Evolutionary conservation across 2,113 vertebrate species (phyloP).

Genomic region (Datnioides undecimradiatus): DNA sequence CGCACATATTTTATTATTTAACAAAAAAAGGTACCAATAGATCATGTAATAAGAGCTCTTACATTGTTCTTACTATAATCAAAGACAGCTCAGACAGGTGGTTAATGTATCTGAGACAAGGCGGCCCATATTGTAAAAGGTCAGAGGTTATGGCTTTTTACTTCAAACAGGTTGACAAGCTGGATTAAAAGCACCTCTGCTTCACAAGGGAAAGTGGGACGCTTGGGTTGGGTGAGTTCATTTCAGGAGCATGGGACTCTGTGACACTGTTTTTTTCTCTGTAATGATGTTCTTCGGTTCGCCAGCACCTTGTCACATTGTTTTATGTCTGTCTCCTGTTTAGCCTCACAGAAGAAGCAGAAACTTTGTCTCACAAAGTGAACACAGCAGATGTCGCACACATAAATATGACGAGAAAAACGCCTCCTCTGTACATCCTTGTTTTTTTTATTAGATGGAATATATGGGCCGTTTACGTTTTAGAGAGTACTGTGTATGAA

Average conservation of each 20-base stretch:
- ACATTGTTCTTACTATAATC: background rate
- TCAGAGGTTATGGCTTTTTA: background rate
- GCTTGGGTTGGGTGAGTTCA: slow-evolving; percentile 35
- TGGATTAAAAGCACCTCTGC: background rate
- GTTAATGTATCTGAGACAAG: background rate
- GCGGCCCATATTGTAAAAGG: background rate
- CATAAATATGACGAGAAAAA: slow-evolving; percentile 27
- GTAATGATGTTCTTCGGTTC: slow-evolving; percentile 29
- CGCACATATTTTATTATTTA: too few relatives aligned
- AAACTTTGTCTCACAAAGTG: background rate
- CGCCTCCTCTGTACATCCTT: background rate
- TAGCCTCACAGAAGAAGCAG: slow-evolving; percentile 35
- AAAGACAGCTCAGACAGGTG: background rate
- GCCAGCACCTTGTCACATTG: slow-evolving; percentile 51
- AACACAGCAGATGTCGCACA: slow-evolving; percentile 40
- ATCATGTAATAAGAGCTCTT: background rate
- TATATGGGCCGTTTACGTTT: background rate
- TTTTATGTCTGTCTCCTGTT: slow-evolving; percentile 36
- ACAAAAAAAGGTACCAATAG: background rate
- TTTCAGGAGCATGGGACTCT: slow-evolving; percentile 24
- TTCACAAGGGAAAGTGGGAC: slow-evolving; percentile 6
- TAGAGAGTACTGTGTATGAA: background rate
- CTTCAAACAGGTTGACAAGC: background rate
- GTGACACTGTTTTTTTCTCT: background rate
- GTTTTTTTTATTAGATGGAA: slow-evolving; percentile 25